A percentile compares a stretch with the other conserved stretches of the same genome.
phyloP scores from a whole-genome alignment of 2,888 invertebrate species.

The Achlya flavicornis region DNA sequence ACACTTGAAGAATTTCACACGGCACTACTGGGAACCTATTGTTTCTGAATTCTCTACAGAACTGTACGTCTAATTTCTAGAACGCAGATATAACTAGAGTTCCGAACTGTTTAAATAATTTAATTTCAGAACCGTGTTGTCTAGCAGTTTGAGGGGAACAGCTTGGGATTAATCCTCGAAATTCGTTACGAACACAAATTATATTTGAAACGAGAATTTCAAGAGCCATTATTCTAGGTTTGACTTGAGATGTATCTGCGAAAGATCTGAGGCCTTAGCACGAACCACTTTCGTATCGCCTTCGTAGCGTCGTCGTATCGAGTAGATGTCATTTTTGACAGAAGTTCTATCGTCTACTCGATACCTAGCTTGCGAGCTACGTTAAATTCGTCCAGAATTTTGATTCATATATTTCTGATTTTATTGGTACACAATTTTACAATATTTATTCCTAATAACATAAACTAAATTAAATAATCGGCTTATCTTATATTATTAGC shows the following conservation, averaged over 20 bases:
- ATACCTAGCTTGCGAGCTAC: too few relatives aligned
- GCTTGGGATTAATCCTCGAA: constrained; percentile 8
- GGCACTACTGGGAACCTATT: neutral
- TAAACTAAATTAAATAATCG: too few relatives aligned
- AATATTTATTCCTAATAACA: too few relatives aligned
- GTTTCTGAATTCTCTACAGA: neutral
- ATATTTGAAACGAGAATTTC: constrained; percentile 10
- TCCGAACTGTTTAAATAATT: constrained; percentile 12
- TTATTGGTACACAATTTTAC: too few relatives aligned
- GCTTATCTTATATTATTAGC: too few relatives aligned
- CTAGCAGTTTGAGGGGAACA: constrained; percentile 2
- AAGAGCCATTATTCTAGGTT: neutral
- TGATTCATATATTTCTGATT: too few relatives aligned
- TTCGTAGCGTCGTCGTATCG: too few relatives aligned
- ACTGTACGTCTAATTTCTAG: constrained; percentile 6
- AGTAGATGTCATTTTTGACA: too few relatives aligned
- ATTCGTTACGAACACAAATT: constrained; percentile 3
- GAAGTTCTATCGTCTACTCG: too few relatives aligned
- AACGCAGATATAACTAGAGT: constrained; percentile 1
- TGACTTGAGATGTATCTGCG: neutral
- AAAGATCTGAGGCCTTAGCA: neutral
- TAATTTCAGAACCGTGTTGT: constrained; percentile 9
- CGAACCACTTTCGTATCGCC: too few relatives aligned
- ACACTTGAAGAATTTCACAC: constrained; percentile 12
- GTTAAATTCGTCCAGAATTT: too few relatives aligned